These are phyloP conservation scores for Dasyprocta punctata DNA, from an alignment of 2,113 vertebrate genomes.

Conservation along the genomic window DNA sequence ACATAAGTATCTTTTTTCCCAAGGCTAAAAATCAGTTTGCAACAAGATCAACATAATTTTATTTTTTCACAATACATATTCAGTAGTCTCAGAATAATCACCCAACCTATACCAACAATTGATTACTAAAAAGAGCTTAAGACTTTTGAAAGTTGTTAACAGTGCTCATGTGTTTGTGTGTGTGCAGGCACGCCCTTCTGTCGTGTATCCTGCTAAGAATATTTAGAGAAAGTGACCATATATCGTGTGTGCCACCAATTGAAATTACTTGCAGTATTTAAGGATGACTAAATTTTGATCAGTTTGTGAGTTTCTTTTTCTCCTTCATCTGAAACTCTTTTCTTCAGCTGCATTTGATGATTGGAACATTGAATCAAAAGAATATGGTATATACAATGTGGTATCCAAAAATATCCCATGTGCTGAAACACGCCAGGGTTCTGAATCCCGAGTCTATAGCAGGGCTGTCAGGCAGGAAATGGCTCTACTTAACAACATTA, in stretches of 20 bases:
- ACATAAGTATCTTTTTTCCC: background rate
- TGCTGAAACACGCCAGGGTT: background rate
- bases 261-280: background rate
- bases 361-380: conserved; percentile 43
- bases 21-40: background rate
- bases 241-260: background rate
- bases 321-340: background rate
- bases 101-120: background rate
- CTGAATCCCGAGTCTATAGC: conserved; percentile 3
- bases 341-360: conserved; percentile 26
- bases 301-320: background rate
- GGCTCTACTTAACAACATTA: background rate
- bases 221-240: background rate
- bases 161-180: background rate
- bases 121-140: background rate
- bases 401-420: background rate
- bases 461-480: background rate
- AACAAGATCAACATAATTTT: background rate
- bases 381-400: background rate
- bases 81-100: background rate
- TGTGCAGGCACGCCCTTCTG: background rate
- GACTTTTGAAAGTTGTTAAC: background rate
- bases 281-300: conserved; percentile 27
- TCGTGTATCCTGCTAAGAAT: background rate
- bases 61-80: background rate